Base-by-base conservation (phyloP, 2,888 invertebrate genomes). In the Adelphocoris suturalis region DNA sequence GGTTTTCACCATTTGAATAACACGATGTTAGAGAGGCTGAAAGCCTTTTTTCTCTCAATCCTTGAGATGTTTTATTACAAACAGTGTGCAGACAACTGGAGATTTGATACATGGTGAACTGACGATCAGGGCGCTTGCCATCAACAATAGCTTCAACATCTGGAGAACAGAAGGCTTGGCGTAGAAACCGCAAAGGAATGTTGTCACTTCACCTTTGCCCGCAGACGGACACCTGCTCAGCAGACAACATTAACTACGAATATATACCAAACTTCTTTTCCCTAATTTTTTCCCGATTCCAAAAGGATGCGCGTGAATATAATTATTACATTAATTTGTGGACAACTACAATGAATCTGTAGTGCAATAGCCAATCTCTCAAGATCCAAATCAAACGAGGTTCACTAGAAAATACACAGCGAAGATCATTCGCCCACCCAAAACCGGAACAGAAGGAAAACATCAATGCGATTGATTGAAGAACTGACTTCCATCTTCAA, bases 131-230 rank as follows among this genome's bases (percentile, higher is more conserved):
- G 27, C 9, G 68, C 27, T 23, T 19, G 7, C 19, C 7, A 27
- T 23, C 13, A 23, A 68, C 68, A 68, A 68, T 23, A 68, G 23
- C 68, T 23, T 5, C 23, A 68, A 68, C 68, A 68, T 68, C 68
- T 68, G 68, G 68, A 9, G 61, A 23, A 27, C 68, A 68, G 68
- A 68, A 68, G 68, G 61, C 61, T 19, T 19, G 19, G 68, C 68
- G 68, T 68, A 23, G 68, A 12, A 52, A 14, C 37, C 37, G 37
- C 52, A 52, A 52, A 7, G 52, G 12, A 52, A 52, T 52, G 23
- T 23, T 68, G 68, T 23, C 68, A 68, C 68, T 12, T 13, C 68
- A 23, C 27, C 68, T 3, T 11, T 19, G 12, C 68, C 23, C n/a
- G 19, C n/a, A 68, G 9, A 68, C 12, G 12, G 23, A 12, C 68